Base-by-base conservation (phyloP, 2,888 invertebrate genomes). In the Macrosoma leucophasiata region DNA sequence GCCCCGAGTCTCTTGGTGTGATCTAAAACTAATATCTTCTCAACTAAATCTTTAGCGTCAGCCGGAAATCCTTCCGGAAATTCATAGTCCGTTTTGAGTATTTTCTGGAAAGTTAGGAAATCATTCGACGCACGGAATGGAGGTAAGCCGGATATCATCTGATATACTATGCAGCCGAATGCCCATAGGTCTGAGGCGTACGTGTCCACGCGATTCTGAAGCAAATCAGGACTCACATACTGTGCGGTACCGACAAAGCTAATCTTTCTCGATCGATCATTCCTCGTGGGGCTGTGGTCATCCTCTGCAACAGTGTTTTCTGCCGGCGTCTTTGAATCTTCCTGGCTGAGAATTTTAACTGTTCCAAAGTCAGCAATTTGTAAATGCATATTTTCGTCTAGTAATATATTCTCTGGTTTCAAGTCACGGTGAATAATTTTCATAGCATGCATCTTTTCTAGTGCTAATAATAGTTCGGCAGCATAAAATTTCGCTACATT, bases 241-340 rank as follows among this genome's bases (percentile, higher is more conserved):
- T 98, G 98, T 2, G 99, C 98, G 7, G 98, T 99, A 29, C 99
- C 99, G 8, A 98, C 98, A 76, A 99, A 98, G 70, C 94, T 95
- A 58, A 91, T 91, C 54, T 88, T 88, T 39, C 94, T 86, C 49
- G 86, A 81, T 33, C 86, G 78, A 36, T 78, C 75, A 51, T 73
- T 76, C 48, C 73, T 66, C 8, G 48, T 50, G 29, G 58, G 55
- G 39, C 49, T 51, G 17, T 57, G 47, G 8, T 81, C 75, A 30
- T 76, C 74, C 20, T 71, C 71, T 33, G 55, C 41, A 19, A 51
- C 33, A 4, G 23, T 33, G 12, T 45, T 36, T 21, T 36, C 43
- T 8, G 45, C 55, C 12, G 56, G 56, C 4, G 58, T 52, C 35
- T 62, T 49, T 33, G 68, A 63, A 43, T 68, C 71, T 46, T 81